Percentiles rank a stretch among this genome's conserved stretches.
These are phyloP conservation scores for Neotoma lepida DNA, from an alignment of 2,113 vertebrate species.

Conservation along the genomic window DNA sequence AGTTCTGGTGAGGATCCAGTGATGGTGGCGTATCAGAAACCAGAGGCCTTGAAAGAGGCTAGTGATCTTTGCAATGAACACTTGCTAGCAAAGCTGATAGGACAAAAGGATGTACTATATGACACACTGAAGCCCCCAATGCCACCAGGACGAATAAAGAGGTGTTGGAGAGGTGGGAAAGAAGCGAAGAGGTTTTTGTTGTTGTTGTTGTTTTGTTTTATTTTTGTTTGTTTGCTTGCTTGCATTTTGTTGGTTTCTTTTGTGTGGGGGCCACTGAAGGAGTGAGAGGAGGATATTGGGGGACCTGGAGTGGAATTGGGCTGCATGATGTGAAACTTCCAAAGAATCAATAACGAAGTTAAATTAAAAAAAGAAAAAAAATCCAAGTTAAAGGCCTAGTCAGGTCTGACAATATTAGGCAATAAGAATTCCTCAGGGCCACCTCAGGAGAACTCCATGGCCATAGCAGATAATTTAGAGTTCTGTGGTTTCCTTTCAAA, in stretches of 20 bases:
- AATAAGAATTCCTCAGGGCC: background rate
- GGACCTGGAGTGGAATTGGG: background rate
- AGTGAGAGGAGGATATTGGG: background rate
- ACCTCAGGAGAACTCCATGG: background rate
- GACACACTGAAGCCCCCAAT: background rate
- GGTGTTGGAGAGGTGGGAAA: background rate
- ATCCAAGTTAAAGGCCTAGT: background rate
- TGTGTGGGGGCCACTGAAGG: background rate
- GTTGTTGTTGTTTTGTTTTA: background rate
- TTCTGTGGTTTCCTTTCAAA: conserved; percentile 12
- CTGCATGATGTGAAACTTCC: background rate
- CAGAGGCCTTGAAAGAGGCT: background rate
- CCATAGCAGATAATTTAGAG: background rate
- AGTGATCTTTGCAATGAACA: background rate
- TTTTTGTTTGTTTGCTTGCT: background rate
- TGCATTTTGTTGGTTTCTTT: background rate
- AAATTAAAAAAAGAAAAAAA: background rate
- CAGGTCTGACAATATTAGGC: background rate
- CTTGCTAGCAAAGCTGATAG: background rate
- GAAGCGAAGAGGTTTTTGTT: background rate
- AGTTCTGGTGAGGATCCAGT: background rate
- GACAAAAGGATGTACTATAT: background rate
- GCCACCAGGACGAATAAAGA: background rate
- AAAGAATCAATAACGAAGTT: background rate
- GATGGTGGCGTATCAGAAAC: background rate